Conservation (phyloP, 2,113 vertebrate genomes). For the Bubalus kerabau region DNA sequence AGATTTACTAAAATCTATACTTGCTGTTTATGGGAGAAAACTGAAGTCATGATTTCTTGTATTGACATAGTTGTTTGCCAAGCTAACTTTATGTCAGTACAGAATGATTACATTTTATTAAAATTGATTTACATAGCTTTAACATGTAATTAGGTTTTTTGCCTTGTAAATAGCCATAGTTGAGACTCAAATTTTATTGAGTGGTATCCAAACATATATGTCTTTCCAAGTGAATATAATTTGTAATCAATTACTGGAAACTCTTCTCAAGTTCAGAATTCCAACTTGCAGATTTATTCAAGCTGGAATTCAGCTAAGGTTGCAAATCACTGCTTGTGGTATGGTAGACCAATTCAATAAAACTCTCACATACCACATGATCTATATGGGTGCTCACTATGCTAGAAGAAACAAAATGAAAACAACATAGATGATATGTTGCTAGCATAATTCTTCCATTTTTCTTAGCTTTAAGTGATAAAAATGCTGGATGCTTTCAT, state of each 20-base stretch:
- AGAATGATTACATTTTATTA: neutral
- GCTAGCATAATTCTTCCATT: slow-evolving; percentile 5
- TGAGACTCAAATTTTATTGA: neutral
- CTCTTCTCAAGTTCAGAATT: neutral
- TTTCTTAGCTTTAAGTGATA: slow-evolving; percentile 5
- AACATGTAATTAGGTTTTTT: neutral
- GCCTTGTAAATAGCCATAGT: neutral
- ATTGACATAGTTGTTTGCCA: neutral
- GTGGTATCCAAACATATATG: neutral
- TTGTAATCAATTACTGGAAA: neutral
- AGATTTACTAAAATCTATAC: neutral
- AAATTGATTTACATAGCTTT: neutral
- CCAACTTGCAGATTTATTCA: neutral
- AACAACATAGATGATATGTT: neutral
- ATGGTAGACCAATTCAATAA: neutral
- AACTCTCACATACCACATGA: neutral
- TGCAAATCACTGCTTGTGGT: neutral
- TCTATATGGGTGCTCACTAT: neutral
- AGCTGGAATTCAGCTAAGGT: neutral
- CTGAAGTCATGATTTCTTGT: neutral
- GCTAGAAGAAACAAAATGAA: neutral
- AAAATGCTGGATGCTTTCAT: neutral
- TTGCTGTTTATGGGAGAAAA: neutral
- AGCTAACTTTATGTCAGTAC: neutral
- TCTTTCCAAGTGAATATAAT: neutral